Percentiles rank a stretch among this genome's conserved stretches.
Evolutionary conservation across 2,797 vertebrate species (phyloP).

Genomic region (Setipinna tenuifilis): DNA sequence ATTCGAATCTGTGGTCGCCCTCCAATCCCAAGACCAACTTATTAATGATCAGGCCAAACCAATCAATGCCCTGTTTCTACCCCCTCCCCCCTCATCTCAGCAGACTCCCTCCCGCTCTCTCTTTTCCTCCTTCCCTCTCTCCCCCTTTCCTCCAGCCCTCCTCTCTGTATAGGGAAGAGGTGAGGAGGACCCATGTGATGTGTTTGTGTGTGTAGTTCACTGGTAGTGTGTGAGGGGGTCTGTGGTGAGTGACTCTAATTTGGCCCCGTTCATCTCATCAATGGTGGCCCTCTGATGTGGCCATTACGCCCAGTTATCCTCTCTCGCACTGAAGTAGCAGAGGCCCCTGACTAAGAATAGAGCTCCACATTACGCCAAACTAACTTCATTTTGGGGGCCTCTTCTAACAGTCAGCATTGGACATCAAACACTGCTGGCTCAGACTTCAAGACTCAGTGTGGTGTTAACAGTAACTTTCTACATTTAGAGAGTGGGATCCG

Average conservation of each 20-base stretch:
- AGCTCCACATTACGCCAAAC: constrained; percentile 65
- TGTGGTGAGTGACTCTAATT: constrained; percentile 41
- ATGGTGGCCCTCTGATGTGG: constrained; percentile 19
- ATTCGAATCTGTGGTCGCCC: no score
- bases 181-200: neutral
- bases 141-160: neutral
- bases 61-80: neutral
- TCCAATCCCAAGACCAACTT: no score
- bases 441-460: no score
- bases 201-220: constrained; percentile 28
- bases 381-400: constrained; percentile 60
- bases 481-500: no score
- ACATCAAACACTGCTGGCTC: constrained; percentile 32
- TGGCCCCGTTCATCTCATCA: constrained; percentile 46
- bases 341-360: constrained; percentile 62
- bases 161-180: constrained; percentile 19
- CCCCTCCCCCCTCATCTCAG: neutral
- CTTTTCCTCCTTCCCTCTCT: neutral
- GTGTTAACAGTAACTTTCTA: no score
- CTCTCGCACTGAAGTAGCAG: constrained; percentile 47
- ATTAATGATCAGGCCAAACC: no score
- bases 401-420: constrained; percentile 51
- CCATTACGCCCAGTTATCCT: constrained; percentile 40
- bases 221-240: constrained; percentile 28
- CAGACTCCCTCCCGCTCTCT: constrained; percentile 24